Evolutionary conservation across 2,888 invertebrate species (phyloP).

Genomic region (Oasisia sp.): DNA sequence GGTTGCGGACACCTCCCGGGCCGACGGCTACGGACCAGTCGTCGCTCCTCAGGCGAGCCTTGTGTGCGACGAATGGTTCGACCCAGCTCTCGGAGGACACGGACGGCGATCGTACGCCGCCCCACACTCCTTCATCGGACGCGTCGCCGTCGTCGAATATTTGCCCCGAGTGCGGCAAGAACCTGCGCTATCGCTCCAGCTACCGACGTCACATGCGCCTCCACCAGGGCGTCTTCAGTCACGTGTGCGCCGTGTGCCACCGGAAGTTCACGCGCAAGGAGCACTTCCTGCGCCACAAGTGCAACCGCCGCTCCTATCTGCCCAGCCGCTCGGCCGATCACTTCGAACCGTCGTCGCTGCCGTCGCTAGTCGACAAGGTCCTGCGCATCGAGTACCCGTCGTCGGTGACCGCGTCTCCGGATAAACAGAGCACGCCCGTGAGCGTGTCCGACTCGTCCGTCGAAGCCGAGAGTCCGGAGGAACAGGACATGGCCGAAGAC

Average conservation of each 20-base stretch:
- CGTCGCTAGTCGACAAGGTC: neutral
- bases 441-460: neutral
- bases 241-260: constrained; percentile 42
- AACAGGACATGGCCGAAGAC: constrained; percentile 4
- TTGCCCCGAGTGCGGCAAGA: constrained; percentile 27
- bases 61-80: neutral
- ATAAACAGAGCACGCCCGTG: neutral
- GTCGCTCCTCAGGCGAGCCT: neutral
- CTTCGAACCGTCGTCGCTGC: neutral
- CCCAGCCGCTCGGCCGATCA: neutral
- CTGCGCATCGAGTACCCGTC: neutral
- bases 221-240: constrained; percentile 42
- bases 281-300: constrained; percentile 46
- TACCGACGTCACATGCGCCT: constrained; percentile 44
- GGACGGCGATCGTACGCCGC: neutral
- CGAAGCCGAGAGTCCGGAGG: neutral
- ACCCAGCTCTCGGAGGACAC: neutral
- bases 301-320: constrained; percentile 35
- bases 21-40: neutral
- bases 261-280: constrained; percentile 46
- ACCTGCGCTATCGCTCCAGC: constrained; percentile 43
- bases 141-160: neutral
- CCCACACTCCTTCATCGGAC: neutral
- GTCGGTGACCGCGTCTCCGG: neutral
- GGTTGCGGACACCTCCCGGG: neutral